phyloP scores from a whole-genome alignment of 2,113 vertebrate genomes.

The Otus sunia region DNA sequence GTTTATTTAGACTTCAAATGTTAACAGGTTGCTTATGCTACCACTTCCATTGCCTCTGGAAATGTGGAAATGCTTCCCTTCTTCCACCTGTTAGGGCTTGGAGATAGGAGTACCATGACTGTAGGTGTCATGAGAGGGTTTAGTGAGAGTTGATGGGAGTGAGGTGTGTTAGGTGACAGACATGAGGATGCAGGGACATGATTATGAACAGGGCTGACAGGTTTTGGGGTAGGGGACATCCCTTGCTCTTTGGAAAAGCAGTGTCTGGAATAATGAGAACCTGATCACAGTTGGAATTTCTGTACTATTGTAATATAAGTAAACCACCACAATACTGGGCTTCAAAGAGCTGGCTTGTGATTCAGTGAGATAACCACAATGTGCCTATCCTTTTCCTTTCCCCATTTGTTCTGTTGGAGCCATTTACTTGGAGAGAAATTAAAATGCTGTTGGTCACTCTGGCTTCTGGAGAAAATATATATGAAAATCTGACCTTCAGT shows the following conservation, averaged over 20 bases:
- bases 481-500: neutral
- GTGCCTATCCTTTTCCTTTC: neutral
- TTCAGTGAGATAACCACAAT: neutral
- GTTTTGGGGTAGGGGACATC: neutral
- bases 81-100: neutral
- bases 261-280: neutral
- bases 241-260: neutral
- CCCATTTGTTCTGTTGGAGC: neutral
- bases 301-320: neutral
- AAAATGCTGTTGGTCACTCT: neutral
- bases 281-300: neutral
- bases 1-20: neutral
- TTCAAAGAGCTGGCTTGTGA: neutral
- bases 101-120: neutral
- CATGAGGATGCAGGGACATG: neutral
- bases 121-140: neutral
- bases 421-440: neutral
- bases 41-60: neutral
- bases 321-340: neutral
- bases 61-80: neutral
- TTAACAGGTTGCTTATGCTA: neutral
- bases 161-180: neutral
- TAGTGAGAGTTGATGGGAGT: neutral
- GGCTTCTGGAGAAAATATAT: neutral
- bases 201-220: neutral